Evolutionary conservation across 1,140 invertebrate genomes (phyloP).

Genomic region (Trinorchestia longiramus): DNA sequence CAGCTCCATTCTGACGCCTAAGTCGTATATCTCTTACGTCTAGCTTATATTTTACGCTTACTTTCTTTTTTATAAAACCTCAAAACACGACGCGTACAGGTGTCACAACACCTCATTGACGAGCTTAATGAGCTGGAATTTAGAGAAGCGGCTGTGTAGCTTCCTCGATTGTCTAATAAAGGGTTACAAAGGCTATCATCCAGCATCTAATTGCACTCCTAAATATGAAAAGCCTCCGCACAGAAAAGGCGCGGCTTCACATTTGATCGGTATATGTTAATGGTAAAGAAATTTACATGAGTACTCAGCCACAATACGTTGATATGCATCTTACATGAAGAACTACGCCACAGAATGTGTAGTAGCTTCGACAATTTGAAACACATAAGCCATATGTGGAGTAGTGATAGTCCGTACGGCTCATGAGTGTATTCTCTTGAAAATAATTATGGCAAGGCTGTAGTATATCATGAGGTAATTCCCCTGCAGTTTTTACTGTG

Average conservation of each 20-base stretch:
- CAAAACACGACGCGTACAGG: background rate
- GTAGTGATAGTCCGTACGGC: background rate
- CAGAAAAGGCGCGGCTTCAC: background rate
- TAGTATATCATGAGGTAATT: background rate
- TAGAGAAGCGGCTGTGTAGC: background rate
- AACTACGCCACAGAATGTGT: background rate
- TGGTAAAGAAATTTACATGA: background rate
- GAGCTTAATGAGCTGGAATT: background rate
- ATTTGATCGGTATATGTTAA: background rate
- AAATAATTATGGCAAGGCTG: background rate
- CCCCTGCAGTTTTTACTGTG: background rate
- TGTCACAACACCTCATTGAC: background rate
- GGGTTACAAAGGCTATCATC: background rate
- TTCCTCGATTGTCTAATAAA: background rate
- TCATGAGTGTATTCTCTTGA: background rate
- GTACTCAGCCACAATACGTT: background rate
- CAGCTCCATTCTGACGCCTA: background rate
- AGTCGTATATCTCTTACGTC: background rate
- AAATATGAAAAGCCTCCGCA: background rate
- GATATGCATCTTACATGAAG: background rate
- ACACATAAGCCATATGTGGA: background rate
- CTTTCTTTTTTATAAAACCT: background rate
- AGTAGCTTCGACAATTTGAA: background rate
- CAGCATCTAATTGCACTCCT: background rate
- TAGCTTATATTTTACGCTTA: background rate